Percentiles rank a stretch among this genome's conserved stretches.
Conservation (phyloP, 2,888 invertebrate genomes). For the Tipula unca region DNA sequence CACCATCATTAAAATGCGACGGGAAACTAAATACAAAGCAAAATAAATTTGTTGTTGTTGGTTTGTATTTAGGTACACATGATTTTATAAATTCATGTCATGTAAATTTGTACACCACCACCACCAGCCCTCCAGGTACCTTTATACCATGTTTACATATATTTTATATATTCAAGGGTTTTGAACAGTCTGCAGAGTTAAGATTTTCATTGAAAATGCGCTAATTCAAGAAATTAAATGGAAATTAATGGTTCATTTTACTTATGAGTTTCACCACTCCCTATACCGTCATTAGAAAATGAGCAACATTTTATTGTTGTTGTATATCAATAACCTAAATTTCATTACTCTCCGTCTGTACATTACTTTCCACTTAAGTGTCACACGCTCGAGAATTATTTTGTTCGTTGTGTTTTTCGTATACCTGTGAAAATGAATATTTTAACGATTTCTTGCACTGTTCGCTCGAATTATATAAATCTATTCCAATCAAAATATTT, state of each 20-base stretch:
- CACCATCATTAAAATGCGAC: not conserved
- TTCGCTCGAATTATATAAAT: too few species aligned
- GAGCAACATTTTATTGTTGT: not conserved
- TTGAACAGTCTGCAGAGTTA: not conserved
- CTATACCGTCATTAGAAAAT: not conserved
- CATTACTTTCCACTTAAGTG: not conserved
- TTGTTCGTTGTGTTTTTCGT: not conserved
- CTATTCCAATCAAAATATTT: too few species aligned
- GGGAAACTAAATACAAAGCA: not conserved
- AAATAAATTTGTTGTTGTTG: not conserved
- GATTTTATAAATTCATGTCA: not conserved
- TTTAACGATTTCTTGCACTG: not conserved
- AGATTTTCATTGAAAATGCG: not conserved
- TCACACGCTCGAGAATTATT: not conserved
- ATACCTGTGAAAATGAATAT: not conserved
- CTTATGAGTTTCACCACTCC: not conserved
- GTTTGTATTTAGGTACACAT: not conserved
- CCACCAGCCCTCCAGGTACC: not conserved
- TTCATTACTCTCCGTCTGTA: not conserved
- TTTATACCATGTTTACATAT: not conserved
- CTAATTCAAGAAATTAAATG: not conserved
- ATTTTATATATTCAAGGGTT: not conserved
- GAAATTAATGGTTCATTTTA: not conserved
- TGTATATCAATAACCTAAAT: not conserved
- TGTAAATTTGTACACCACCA: not conserved